Evolutionary conservation across 2,113 vertebrate genomes (phyloP), one percentile per base, ranked within the genome.

Genomic region (Oncorhynchus nerka): DNA sequence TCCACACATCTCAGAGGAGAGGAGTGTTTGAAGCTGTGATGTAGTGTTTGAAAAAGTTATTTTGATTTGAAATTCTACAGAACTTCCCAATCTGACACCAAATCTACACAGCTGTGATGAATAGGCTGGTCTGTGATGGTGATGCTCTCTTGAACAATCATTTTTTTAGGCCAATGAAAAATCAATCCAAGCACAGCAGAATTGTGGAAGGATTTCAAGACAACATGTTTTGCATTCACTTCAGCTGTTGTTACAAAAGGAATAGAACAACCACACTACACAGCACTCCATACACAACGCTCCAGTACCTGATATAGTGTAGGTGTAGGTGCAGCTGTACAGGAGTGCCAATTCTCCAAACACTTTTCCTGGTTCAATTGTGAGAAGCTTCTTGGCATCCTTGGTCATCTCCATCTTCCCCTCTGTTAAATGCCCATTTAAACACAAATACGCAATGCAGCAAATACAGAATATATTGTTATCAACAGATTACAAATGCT

Each of bases 301-400:
- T 11, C 5, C 12, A 24, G 57, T 88, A 95, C 94, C 93, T 92
- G 91, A 90, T 78, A 94, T 86, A 13, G 93, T 93, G 77, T 81
- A 87, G 19, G 80, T 82, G 81, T 92, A 86, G 45, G 79, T 89
- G 82, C 89, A 92, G 79, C 85, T 88, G 84, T 94, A 94, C 76
- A 94, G 86, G 62, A 95, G 87, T 8, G 91, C 88, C 77, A 93
- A 78, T 78, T 94, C 93, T 76, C 91, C 94, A 73, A 93, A 93
- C 82, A 92, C 26, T 71, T 88, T 89, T 55, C 89, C 91, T 11
- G 91, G 84, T 62, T 91, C 88, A 39, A 93, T 72, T 11, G 86
- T 89, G 71, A 86, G 88, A 76, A 92, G 82, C 84, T 89, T 93
- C 80, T 85, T 73, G 28, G 88, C 85, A 6, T 91, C 89, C 84